Percentiles rank a stretch among this genome's conserved stretches.
Conservation (phyloP, 2,888 invertebrate species). For the Andricus curvator region DNA sequence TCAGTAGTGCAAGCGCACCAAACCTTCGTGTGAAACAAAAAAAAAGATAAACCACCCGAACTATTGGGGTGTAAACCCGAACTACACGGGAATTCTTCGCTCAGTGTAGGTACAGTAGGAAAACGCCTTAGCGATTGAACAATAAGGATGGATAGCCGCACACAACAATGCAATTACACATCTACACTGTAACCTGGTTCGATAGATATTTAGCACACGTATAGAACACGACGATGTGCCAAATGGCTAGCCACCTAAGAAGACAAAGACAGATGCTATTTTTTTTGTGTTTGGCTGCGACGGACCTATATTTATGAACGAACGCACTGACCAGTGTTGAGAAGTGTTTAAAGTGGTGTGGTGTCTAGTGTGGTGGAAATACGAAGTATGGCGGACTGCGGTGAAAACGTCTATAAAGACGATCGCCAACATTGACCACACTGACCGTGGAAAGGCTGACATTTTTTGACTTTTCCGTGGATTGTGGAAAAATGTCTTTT, state of each 20-base stretch:
- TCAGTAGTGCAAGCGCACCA: too few species aligned
- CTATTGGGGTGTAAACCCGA: too few species aligned
- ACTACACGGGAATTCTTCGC: too few species aligned
- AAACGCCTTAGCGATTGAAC: neutral
- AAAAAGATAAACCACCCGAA: too few species aligned
- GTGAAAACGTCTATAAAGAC: conserved; percentile 56
- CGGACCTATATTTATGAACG: conserved; percentile 36
- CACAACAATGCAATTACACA: neutral
- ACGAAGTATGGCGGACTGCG: conserved; percentile 60
- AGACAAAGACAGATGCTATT: conserved; percentile 9
- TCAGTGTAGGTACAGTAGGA: conserved; percentile 20
- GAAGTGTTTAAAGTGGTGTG: conserved; percentile 11
- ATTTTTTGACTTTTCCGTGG: conserved; percentile 52
- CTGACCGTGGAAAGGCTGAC: conserved; percentile 45
- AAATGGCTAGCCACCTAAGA: neutral
- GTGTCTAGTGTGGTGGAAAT: neutral
- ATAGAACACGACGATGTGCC: neutral
- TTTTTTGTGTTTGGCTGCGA: conserved; percentile 17
- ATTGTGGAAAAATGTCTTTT: conserved; percentile 57
- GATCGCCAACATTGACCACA: conserved; percentile 48
- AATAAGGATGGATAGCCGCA: neutral
- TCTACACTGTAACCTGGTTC: neutral
- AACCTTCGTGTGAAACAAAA: too few species aligned
- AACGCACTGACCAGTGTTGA: neutral
- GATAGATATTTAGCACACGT: neutral